Evolutionary conservation across 2,797 vertebrate species (phyloP).

Genomic region (Artibeus jamaicensis): DNA sequence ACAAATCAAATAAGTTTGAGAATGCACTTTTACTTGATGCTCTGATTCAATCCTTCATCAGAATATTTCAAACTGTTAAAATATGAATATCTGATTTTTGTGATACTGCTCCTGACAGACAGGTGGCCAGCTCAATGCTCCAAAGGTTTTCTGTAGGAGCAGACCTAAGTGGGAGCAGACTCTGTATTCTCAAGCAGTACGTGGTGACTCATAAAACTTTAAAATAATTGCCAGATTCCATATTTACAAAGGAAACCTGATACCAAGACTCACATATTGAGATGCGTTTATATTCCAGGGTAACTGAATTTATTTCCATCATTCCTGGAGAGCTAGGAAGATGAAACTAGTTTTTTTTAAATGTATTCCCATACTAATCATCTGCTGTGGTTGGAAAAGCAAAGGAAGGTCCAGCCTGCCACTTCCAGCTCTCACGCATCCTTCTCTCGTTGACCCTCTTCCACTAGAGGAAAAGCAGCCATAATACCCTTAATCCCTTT

Average conservation of each 20-base stretch:
- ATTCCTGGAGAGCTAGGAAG: not conserved
- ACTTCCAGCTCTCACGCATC: no score
- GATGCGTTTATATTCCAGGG: fast-evolving
- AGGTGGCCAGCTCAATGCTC: fast-evolving
- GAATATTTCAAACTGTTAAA: not conserved
- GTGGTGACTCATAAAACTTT: fast-evolving
- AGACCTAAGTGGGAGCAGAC: fast-evolving
- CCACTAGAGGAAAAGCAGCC: fast-evolving
- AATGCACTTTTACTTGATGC: not conserved
- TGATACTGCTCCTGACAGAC: fast-evolving
- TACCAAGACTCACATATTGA: fast-evolving
- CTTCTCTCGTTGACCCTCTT: no score
- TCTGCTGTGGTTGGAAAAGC: fast-evolving
- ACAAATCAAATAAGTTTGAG: fast-evolving
- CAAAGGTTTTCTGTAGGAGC: no score
- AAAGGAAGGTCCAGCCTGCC: not conserved
- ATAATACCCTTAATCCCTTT: fast-evolving
- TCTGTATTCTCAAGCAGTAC: fast-evolving
- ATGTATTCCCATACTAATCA: fast-evolving
- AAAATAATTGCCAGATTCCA: no score
- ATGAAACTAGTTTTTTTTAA: fast-evolving
- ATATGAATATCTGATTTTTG: not conserved
- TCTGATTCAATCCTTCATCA: not conserved
- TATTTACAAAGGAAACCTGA: not conserved
- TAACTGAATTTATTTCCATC: not conserved